These are phyloP conservation scores for Smithornis capensis DNA, from an alignment of 2,113 vertebrate species.

Conservation along the genomic window DNA sequence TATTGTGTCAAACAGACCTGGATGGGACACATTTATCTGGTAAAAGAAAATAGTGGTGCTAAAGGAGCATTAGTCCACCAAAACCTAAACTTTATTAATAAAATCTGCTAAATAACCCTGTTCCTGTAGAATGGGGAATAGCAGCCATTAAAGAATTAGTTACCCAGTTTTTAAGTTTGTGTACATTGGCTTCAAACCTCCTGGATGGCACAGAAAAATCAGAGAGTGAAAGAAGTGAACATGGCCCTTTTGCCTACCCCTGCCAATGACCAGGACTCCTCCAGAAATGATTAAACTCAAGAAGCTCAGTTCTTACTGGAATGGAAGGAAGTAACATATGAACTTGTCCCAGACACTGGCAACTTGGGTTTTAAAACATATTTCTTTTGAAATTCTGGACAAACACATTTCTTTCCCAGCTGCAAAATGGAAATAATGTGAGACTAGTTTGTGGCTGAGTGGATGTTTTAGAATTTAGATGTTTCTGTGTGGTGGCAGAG, in stretches of 20 bases:
- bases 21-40: conserved; percentile 26
- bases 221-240: neutral
- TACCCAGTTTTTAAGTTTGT: neutral
- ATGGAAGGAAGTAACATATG: neutral
- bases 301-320: neutral
- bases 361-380: neutral
- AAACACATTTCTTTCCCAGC: neutral
- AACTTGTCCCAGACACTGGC: neutral
- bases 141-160: neutral
- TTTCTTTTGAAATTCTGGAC: neutral
- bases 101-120: neutral
- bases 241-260: fast-evolving
- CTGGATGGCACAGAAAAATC: neutral
- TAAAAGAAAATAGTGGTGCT: neutral
- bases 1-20: conserved; percentile 46
- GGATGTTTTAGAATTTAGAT: neutral
- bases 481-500: neutral
- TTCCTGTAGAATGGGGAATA: neutral
- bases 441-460: neutral
- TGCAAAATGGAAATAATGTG: neutral
- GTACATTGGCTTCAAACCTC: neutral
- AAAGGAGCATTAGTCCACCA: neutral
- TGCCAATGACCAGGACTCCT: neutral
- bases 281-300: neutral
- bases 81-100: neutral